A percentile compares a stretch with the other conserved stretches of the same genome.
Conservation (phyloP, 2,797 vertebrate genomes). For the Sebastes cheni region DNA sequence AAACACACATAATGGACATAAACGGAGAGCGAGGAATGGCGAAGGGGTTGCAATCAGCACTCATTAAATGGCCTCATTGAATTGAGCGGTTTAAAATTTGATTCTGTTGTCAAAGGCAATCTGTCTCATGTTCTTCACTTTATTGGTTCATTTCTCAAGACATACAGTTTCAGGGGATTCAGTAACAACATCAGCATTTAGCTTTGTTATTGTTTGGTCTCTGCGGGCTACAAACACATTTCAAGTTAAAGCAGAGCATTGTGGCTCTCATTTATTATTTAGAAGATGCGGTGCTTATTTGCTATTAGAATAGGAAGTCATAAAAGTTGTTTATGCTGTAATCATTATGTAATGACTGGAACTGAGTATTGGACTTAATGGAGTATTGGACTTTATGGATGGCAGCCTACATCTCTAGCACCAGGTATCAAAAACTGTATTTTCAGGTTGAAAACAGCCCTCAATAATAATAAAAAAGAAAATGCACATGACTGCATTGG, state of each 20-base stretch:
- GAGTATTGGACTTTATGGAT: not conserved
- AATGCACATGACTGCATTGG: too few relatives aligned
- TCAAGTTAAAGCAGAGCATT: conserved; percentile 13
- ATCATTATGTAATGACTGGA: conserved; percentile 8
- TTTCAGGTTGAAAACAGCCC: not conserved
- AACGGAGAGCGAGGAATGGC: conserved; percentile 27
- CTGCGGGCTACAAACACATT: conserved; percentile 29
- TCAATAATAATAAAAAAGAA: not conserved
- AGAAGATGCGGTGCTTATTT: conserved; percentile 23
- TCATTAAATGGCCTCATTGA: conserved; percentile 54
- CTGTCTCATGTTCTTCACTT: conserved; percentile 30
- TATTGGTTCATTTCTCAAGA: conserved; percentile 53
- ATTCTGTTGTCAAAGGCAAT: conserved; percentile 48
- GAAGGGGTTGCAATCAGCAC: conserved; percentile 31
- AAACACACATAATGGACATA: conserved; percentile 6
- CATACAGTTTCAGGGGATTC: conserved; percentile 20
- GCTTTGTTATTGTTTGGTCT: conserved; percentile 49
- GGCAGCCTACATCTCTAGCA: not conserved
- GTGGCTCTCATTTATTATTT: conserved; percentile 47
- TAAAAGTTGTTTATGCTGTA: conserved; percentile 17
- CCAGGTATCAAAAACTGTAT: not conserved
- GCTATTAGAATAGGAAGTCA: conserved; percentile 21
- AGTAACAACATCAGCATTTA: conserved; percentile 55
- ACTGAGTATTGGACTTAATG: not conserved
- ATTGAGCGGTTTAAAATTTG: conserved; percentile 43